Percentiles rank a stretch among this genome's conserved stretches.
Conservation (phyloP, 2,888 invertebrate genomes). For the Tribolium freemani region DNA sequence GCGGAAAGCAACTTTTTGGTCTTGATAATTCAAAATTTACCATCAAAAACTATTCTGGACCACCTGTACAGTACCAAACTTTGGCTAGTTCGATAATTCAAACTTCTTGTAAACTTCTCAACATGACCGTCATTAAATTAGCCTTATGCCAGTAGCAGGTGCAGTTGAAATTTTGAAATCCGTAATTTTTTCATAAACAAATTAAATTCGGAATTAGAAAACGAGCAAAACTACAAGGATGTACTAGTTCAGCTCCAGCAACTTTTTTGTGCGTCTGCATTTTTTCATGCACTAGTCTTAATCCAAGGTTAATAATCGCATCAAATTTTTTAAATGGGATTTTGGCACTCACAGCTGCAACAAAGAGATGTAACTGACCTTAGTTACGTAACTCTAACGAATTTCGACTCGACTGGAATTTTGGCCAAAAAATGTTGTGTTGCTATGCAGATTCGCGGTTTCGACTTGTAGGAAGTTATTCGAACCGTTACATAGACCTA, state of each 20-base stretch:
- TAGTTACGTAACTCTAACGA: conserved; percentile 22
- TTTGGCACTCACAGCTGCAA: not conserved
- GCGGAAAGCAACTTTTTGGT: no score
- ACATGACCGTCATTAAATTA: no score
- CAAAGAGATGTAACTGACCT: conserved; percentile 26
- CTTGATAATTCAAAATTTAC: no score
- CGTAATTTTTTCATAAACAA: not conserved
- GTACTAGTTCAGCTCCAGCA: conserved; percentile 7
- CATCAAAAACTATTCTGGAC: no score
- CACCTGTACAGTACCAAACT: not conserved
- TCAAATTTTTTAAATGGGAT: conserved; percentile 6
- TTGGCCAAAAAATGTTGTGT: not conserved
- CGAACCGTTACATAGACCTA: not conserved
- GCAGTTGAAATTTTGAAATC: not conserved
- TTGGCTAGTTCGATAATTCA: not conserved
- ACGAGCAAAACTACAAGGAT: conserved; percentile 1
- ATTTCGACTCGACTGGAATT: not conserved
- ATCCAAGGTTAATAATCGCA: conserved; percentile 42
- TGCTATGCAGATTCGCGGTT: not conserved
- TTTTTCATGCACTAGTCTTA: conserved; percentile 30
- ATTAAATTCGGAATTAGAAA: not conserved
- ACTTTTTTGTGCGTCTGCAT: conserved; percentile 26
- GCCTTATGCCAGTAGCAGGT: not conserved
- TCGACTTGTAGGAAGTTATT: not conserved
- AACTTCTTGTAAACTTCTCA: not conserved